phyloP scores from a whole-genome alignment of 2,113 vertebrate species.

The Dolichallabes microphthalmus region DNA sequence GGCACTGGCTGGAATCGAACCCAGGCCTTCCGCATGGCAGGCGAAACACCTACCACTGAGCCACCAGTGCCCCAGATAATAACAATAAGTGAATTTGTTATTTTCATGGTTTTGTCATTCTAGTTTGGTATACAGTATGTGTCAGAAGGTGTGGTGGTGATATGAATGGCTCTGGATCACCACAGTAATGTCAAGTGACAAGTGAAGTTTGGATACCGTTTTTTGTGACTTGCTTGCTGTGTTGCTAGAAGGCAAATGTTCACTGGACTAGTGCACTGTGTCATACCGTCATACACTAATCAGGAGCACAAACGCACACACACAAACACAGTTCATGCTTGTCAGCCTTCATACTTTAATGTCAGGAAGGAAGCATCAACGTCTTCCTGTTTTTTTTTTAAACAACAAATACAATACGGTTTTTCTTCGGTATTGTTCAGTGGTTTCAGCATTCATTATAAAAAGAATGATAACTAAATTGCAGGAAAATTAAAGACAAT shows the following conservation, averaged over 20 bases:
- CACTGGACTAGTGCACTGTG: background rate
- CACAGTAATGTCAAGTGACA: background rate
- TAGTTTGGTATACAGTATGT: background rate
- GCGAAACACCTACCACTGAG: no score
- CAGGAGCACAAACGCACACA: slow-evolving; percentile 13
- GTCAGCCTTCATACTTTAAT: background rate
- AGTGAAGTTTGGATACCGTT: background rate
- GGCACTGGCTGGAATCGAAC: no score
- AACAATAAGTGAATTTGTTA: background rate
- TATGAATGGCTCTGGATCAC: background rate
- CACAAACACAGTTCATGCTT: background rate
- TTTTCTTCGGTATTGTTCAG: background rate
- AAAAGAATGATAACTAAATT: background rate
- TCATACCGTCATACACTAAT: slow-evolving; percentile 23
- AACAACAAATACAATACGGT: background rate
- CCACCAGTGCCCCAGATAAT: no score
- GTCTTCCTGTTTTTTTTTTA: background rate
- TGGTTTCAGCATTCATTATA: background rate
- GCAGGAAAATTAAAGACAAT: background rate
- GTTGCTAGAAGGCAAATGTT: background rate
- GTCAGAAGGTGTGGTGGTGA: background rate
- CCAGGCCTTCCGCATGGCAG: no score
- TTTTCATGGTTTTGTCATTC: background rate
- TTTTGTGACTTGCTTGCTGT: slow-evolving; percentile 12
- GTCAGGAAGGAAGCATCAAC: background rate